Base-by-base conservation (phyloP, 1,140 invertebrate genomes). In the Neotoxoptera formosana region DNA sequence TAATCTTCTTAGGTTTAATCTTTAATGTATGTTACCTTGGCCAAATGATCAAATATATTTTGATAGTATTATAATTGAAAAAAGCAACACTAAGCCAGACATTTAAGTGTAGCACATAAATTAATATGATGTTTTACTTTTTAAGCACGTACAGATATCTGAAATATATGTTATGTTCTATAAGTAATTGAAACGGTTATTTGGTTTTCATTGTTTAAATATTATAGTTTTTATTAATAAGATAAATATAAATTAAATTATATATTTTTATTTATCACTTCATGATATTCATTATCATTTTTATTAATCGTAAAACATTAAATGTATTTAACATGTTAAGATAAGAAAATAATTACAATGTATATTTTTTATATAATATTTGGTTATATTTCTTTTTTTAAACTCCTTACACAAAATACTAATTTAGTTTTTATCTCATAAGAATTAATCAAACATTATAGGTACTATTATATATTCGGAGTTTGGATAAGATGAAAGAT, bases 1-100 rank as follows among this genome's bases (percentile, higher is more conserved):
- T 76, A 76, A 76, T 76, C 60, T 76, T 76, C n/a, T 76, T n/a
- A 76, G 25, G n/a, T n/a, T n/a, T 76, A n/a, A 76, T 76, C 60
- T 76, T n/a, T 76, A n/a, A 76, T 76, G 56, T 60, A 60, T 25
- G 25, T 60, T 60, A 60, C 56, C 56, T 60, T 30, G 14, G 30
- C 14, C 6, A 34, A 17, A 76, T n/a, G n/a, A n/a, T 4, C 30
- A 76, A 76, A 76, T 76, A n/a, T 76, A n/a, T 76, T 76, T 76
- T n/a, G 8, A 17, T n/a, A n/a, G 9, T 67, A 67, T 67, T 67
- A 30, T 30, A 67, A 67, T 67, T 67, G 25, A 30, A 67, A 56
- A 30, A 67, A 67, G 9, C 25, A 76, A 76, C 60, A 76, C 11
- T 76, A n/a, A 76, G 60, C 30, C n/a, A 76, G n/a, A 34, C 14